Evolutionary conservation across 2,113 vertebrate species (phyloP).

Genomic region (Rhombomys opimus): DNA sequence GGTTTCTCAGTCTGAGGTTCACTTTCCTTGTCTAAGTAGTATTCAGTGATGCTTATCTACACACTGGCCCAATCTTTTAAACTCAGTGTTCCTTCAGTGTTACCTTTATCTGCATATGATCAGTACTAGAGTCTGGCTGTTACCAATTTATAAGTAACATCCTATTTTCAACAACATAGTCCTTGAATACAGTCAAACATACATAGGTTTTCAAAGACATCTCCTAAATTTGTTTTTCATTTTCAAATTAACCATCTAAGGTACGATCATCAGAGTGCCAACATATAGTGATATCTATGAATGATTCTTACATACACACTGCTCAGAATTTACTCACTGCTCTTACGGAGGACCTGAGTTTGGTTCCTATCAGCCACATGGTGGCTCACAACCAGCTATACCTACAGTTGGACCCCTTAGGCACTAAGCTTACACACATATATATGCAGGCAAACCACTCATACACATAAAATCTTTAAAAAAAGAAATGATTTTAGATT

Average conservation of each 20-base stretch:
- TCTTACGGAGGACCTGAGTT: background rate
- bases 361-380: background rate
- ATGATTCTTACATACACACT: slow-evolving; percentile 15
- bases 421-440: background rate
- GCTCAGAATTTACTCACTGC: slow-evolving; percentile 8
- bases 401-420: background rate
- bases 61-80: slow-evolving; percentile 1
- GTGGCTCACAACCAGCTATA: background rate
- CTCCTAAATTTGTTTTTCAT: slow-evolving; percentile 17
- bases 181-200: slow-evolving; percentile 33
- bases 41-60: background rate
- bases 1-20: slow-evolving; percentile 23
- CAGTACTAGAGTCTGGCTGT: background rate
- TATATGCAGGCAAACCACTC: background rate
- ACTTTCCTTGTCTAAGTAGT: slow-evolving; percentile 28
- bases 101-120: background rate
- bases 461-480: background rate
- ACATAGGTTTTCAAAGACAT: background rate
- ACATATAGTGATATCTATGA: background rate
- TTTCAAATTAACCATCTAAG: slow-evolving; percentile 56
- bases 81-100: slow-evolving; percentile 1
- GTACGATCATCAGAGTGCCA: background rate
- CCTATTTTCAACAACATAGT: background rate
- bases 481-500: background rate
- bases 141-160: background rate